Conservation (phyloP, 1,140 invertebrate species). For the Lucilia sericata region DNA sequence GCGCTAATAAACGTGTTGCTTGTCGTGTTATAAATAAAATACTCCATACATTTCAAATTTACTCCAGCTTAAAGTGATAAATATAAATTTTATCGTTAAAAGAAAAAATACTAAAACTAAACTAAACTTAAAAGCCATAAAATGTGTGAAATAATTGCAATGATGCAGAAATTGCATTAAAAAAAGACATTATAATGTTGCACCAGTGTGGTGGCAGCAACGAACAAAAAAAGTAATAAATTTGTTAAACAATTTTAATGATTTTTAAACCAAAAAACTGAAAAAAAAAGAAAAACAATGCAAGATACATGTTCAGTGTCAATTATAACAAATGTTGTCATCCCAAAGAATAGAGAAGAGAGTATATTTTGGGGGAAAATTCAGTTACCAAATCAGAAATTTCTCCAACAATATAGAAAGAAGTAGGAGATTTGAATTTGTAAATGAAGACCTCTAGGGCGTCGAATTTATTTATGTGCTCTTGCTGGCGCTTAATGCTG, state of each 20-base stretch:
- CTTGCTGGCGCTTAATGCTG: neutral
- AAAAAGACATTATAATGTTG: constrained; percentile 1
- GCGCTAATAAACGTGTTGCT: too few species aligned
- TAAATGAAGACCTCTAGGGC: neutral
- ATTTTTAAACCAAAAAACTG: constrained; percentile 28
- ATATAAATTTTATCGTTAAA: constrained; percentile 24
- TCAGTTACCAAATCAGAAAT: neutral
- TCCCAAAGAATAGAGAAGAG: neutral
- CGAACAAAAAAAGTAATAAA: constrained; percentile 29
- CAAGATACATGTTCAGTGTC: neutral
- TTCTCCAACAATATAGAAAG: neutral
- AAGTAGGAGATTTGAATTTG: neutral
- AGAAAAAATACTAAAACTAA: neutral
- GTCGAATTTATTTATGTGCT: neutral
- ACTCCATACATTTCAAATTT: neutral
- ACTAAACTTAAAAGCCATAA: neutral
- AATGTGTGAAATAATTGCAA: constrained; percentile 36
- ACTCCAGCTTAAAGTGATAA: constrained; percentile 33
- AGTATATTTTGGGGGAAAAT: neutral
- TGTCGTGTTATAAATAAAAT: too few species aligned
- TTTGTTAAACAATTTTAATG: constrained; percentile 41
- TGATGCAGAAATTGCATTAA: constrained; percentile 40
- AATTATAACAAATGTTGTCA: neutral
- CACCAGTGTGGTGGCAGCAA: neutral
- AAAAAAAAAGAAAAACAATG: neutral